phyloP scores from a whole-genome alignment of 2,113 vertebrate species.

The Prietella phreatophila region DNA sequence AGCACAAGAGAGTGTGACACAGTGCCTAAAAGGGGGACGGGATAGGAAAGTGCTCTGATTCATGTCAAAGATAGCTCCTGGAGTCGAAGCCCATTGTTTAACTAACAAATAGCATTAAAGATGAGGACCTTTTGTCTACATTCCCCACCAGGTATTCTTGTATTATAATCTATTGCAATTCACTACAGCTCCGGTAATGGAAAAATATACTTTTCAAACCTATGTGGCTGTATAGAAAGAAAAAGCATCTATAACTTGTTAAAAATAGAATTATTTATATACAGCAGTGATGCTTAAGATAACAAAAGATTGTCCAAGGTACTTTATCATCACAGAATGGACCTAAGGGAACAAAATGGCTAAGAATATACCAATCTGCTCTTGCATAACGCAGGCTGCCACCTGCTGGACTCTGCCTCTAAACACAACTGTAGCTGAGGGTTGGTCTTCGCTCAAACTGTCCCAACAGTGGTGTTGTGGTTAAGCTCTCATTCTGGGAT shows the following conservation, averaged over 20 bases:
- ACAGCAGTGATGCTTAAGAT: neutral
- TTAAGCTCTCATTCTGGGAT: neutral
- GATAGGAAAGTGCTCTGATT: conserved; percentile 53
- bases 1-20: conserved; percentile 61
- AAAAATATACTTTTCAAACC: neutral
- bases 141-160: neutral
- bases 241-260: neutral
- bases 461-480: neutral
- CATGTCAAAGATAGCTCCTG: conserved; percentile 60
- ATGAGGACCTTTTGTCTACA: neutral
- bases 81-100: neutral
- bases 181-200: neutral
- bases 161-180: neutral
- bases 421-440: neutral
- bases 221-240: neutral
- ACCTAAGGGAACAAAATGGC: neutral
- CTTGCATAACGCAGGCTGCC: conserved; percentile 40
- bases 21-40: conserved; percentile 32
- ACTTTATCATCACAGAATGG: neutral
- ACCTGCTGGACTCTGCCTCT: conserved; percentile 40
- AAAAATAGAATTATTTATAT: neutral
- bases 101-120: neutral
- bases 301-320: too few species aligned
- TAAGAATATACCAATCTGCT: neutral
- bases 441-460: neutral